A percentile compares a stretch with the other conserved stretches of the same genome.
phyloP scores from a whole-genome alignment of 2,113 vertebrate species.

The Lepus americanus region DNA sequence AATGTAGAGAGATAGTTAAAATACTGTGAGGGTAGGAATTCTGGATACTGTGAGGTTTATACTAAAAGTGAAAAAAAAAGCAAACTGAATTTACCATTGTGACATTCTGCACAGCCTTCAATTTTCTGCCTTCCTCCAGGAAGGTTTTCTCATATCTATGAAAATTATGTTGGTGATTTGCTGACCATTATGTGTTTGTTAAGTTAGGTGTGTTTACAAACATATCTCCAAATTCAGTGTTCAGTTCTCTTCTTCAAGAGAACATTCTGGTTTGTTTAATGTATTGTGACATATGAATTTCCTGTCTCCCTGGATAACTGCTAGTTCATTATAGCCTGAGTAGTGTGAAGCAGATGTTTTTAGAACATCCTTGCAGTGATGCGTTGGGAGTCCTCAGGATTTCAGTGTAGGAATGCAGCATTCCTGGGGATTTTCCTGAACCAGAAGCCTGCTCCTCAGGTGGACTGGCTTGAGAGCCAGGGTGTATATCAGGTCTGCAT shows the following conservation, averaged over 20 bases:
- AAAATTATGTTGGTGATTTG: background rate
- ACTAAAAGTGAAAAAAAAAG: background rate
- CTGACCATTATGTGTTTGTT: background rate
- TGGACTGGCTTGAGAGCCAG: background rate
- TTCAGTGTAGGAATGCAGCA: background rate
- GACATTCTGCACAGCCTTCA: background rate
- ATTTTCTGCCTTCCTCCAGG: background rate
- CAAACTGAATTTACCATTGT: background rate
- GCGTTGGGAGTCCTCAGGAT: background rate
- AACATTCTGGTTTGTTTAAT: conserved; percentile 21
- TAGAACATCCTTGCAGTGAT: background rate
- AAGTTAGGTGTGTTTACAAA: background rate
- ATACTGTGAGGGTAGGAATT: background rate
- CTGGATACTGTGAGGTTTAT: background rate
- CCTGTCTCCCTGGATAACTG: background rate
- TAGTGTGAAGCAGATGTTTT: conserved; percentile 35
- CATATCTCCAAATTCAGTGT: conserved; percentile 9
- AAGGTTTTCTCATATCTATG: background rate
- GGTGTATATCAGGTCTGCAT: fast-evolving
- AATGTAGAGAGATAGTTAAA: background rate
- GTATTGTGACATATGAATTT: conserved; percentile 39
- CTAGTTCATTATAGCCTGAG: conserved; percentile 22
- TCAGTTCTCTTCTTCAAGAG: conserved; percentile 6
- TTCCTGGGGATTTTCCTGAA: background rate
- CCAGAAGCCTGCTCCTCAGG: background rate